These are phyloP conservation scores for Brienomyrus brachyistius DNA, from an alignment of 2,113 vertebrate genomes.

Conservation along the genomic window DNA sequence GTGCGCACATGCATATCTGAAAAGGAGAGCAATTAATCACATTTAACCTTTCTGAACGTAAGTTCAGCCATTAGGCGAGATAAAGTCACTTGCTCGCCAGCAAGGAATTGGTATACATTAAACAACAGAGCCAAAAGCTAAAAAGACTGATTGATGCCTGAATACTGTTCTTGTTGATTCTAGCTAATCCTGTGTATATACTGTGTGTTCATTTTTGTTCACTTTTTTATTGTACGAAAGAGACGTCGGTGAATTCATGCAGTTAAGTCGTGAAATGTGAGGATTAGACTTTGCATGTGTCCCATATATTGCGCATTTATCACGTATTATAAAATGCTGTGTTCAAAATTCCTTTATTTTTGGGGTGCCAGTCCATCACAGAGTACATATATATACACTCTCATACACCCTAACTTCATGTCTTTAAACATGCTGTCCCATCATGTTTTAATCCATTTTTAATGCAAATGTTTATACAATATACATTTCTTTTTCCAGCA, in stretches of 20 bases:
- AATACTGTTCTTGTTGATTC: background rate
- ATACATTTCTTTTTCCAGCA: slow-evolving; percentile 55
- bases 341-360: too few species aligned
- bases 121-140: background rate
- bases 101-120: background rate
- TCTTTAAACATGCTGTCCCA: background rate
- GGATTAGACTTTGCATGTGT: background rate
- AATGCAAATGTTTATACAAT: background rate
- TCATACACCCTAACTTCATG: background rate
- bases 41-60: too few species aligned
- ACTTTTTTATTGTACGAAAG: background rate
- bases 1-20: too few species aligned
- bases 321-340: too few species aligned
- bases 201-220: background rate
- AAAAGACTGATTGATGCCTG: background rate
- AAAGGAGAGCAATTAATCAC: too few species aligned
- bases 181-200: background rate
- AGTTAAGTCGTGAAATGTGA: background rate
- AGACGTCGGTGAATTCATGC: background rate
- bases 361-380: background rate
- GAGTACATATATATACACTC: background rate
- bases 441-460: slow-evolving; percentile 2
- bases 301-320: too few species aligned
- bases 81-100: too few species aligned
- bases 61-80: too few species aligned